phyloP scores from a whole-genome alignment of 2,888 invertebrate species.

The Melinaea menophilus region DNA sequence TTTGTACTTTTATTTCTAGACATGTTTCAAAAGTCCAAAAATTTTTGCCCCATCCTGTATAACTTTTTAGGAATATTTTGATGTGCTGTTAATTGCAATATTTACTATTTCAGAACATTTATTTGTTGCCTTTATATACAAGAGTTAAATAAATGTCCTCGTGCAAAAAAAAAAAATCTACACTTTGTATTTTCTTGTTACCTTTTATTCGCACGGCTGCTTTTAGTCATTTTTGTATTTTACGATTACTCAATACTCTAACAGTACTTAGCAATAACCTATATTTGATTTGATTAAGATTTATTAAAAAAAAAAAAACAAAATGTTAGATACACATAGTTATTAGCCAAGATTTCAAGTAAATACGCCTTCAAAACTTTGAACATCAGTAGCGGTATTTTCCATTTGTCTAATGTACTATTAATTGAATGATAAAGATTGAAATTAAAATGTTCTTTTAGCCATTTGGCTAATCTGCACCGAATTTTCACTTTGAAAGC shows the following conservation, averaged over 20 bases:
- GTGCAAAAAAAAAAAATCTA: neutral
- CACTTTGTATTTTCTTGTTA: constrained; percentile 4
- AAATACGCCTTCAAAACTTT: constrained; percentile 16
- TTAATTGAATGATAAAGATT: constrained; percentile 28
- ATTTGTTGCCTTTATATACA: neutral
- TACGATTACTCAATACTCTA: constrained; percentile 12
- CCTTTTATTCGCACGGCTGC: constrained; percentile 18
- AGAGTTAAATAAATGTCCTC: neutral
- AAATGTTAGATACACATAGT: neutral
- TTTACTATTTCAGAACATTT: neutral
- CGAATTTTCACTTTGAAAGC: constrained; percentile 22
- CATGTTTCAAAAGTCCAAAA: too few species aligned
- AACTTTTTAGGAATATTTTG: neutral
- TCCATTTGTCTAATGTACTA: constrained; percentile 25
- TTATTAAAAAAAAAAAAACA: too few species aligned
- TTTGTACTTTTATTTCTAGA: too few species aligned
- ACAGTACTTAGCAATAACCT: neutral
- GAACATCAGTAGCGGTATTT: constrained; percentile 18
- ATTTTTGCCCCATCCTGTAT: neutral
- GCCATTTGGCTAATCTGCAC: constrained; percentile 28
- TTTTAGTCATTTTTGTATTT: constrained; percentile 15
- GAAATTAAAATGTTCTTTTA: constrained; percentile 27
- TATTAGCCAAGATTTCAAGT: neutral
- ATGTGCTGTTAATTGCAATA: neutral
- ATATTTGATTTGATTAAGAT: too few species aligned